phyloP scores from a whole-genome alignment of 2,113 vertebrate species.

The Neomonachus schauinslandi region DNA sequence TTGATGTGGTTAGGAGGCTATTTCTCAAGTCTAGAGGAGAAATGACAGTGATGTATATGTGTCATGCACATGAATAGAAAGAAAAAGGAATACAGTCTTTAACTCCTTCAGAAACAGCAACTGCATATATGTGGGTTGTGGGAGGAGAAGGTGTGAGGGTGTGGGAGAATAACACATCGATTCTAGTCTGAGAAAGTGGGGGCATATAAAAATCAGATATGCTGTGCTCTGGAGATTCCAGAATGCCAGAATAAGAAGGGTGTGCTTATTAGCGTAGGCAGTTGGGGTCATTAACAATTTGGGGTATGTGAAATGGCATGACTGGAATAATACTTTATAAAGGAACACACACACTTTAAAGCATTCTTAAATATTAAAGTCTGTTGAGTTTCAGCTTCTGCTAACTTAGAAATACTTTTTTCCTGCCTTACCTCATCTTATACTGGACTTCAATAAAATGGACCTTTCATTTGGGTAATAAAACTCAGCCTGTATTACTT shows the following conservation, averaged over 20 bases:
- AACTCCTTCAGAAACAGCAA: not conserved
- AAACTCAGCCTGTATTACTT: not conserved
- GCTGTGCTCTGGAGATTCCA: too few relatives aligned
- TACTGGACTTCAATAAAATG: not conserved
- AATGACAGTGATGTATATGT: not conserved
- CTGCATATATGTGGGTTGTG: not conserved
- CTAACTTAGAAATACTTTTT: slow-evolving; percentile 33
- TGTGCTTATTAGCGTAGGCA: not conserved
- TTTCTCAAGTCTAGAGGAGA: not conserved
- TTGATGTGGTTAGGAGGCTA: not conserved
- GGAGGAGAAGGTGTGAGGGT: not conserved
- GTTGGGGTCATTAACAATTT: not conserved
- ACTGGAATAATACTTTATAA: not conserved
- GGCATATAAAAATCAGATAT: not conserved
- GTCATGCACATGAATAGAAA: not conserved
- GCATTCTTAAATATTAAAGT: not conserved
- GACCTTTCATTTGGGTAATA: not conserved
- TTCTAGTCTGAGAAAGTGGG: not conserved
- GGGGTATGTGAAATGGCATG: not conserved
- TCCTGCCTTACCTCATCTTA: not conserved
- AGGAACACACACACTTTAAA: not conserved
- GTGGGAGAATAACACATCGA: not conserved
- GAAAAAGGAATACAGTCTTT: not conserved
- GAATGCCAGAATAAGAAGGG: not conserved
- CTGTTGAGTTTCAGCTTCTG: not conserved